These are phyloP conservation scores for Manis crassicaudata DNA, from an alignment of 2,797 vertebrate species.

Conservation along the genomic window DNA sequence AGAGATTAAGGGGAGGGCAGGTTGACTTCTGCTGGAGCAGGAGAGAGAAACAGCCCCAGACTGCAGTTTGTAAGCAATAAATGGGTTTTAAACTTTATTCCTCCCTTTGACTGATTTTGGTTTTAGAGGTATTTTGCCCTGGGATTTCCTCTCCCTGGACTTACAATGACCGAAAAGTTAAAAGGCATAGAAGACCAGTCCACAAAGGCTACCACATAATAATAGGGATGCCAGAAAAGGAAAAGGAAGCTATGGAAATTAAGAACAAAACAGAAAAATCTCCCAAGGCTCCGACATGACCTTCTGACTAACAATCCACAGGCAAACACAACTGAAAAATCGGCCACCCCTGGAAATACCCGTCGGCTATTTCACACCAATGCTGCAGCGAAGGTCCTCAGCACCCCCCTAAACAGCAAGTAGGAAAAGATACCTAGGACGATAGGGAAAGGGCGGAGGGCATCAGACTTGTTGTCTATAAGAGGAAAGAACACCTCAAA, in stretches of 20 bases:
- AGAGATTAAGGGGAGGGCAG: too few species aligned
- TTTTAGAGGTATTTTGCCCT: too few species aligned
- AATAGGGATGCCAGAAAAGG: neutral
- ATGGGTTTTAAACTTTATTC: too few species aligned
- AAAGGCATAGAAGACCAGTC: neutral
- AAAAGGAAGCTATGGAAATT: neutral
- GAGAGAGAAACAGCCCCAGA: too few species aligned
- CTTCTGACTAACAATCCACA: neutral
- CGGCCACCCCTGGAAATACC: neutral
- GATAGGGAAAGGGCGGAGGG: neutral
- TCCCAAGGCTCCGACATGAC: neutral
- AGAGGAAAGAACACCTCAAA: neutral
- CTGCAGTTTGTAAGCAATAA: too few species aligned
- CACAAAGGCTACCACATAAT: neutral
- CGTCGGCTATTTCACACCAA: neutral
- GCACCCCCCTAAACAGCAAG: neutral
- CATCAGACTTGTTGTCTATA: neutral
- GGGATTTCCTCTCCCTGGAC: too few species aligned
- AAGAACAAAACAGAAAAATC: neutral
- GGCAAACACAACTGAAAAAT: neutral
- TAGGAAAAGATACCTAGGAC: neutral
- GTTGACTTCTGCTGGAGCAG: too few species aligned
- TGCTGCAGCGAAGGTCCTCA: neutral
- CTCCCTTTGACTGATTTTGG: too few species aligned
- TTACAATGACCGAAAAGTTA: slow-evolving; percentile 1